Conservation (phyloP, 2,797 vertebrate species). For the Enteromius argenteus region DNA sequence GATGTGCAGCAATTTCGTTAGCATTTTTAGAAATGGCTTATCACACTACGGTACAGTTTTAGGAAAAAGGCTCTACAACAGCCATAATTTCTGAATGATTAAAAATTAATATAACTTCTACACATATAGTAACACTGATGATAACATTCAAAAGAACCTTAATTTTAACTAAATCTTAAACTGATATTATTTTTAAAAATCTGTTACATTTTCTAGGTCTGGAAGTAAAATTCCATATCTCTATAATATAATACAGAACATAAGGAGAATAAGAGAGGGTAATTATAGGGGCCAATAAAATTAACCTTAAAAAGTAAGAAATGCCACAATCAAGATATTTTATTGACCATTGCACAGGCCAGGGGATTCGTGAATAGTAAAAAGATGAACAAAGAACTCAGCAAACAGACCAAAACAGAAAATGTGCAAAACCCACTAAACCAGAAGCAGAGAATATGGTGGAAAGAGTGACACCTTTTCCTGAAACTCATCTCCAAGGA, state of each 20-base stretch:
- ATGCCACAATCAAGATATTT: not conserved
- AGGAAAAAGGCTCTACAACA: too few relatives aligned
- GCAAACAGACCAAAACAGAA: conserved; percentile 9
- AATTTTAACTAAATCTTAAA: too few relatives aligned
- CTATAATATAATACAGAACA: not conserved
- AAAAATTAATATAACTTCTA: too few relatives aligned
- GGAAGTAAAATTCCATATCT: not conserved
- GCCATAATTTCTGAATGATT: too few relatives aligned
- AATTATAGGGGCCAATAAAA: not conserved
- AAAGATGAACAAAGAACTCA: not conserved
- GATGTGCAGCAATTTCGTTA: too few relatives aligned
- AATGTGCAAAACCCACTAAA: conserved; percentile 16
- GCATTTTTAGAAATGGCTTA: too few relatives aligned
- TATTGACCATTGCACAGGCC: not conserved
- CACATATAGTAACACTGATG: too few relatives aligned
- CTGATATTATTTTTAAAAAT: too few relatives aligned
- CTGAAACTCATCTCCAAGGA: conserved; percentile 88
- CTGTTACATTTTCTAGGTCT: not conserved
- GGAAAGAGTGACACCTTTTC: conserved; percentile 80
- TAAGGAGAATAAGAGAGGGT: not conserved
- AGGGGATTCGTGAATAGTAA: not conserved
- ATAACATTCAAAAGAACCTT: too few relatives aligned
- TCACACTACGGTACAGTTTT: too few relatives aligned
- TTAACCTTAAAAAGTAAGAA: not conserved
- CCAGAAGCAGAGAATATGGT: conserved; percentile 34